Evolutionary conservation across 2,113 vertebrate genomes (phyloP).

Genomic region (Pseudorhombus dupliciocellatus): DNA sequence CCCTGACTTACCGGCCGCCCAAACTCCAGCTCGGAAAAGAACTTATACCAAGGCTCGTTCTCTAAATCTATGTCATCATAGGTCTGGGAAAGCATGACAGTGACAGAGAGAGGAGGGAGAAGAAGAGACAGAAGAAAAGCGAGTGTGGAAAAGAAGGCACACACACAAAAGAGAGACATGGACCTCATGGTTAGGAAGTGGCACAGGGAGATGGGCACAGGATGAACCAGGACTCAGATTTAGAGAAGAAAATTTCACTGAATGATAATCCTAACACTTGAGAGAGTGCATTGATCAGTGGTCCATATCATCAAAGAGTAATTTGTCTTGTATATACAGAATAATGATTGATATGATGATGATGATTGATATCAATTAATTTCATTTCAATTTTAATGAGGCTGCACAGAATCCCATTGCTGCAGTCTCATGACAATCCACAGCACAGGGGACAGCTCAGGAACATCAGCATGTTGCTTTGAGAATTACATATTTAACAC

Average conservation of each 20-base stretch:
- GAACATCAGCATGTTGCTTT: not conserved
- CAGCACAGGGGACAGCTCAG: not conserved
- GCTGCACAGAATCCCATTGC: not conserved
- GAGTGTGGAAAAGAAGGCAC: constrained; percentile 65
- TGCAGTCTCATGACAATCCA: constrained; percentile 2
- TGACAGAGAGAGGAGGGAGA: constrained; percentile 62
- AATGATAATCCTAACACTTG: not conserved
- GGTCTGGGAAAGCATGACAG: constrained; percentile 86
- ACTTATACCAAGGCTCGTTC: constrained; percentile 99
- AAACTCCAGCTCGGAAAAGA: constrained; percentile 99
- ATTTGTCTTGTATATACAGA: not conserved
- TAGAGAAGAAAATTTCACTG: constrained; percentile 14
- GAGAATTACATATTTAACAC: not conserved
- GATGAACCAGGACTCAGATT: constrained; percentile 57
- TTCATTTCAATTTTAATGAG: not conserved
- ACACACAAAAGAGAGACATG: constrained; percentile 69
- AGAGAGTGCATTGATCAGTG: too few species aligned
- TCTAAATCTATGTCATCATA: constrained; percentile 99
- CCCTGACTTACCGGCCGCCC: constrained; percentile 98
- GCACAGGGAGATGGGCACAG: constrained; percentile 46
- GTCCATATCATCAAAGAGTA: too few species aligned
- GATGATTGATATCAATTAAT: constrained; percentile 12
- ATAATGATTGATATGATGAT: too few species aligned
- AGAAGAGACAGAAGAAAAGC: constrained; percentile 51
- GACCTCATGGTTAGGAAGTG: constrained; percentile 71